Percentiles rank a stretch among this genome's conserved stretches.
phyloP scores from a whole-genome alignment of 2,797 vertebrate species.

The Sebastiscus albofasciatus region DNA sequence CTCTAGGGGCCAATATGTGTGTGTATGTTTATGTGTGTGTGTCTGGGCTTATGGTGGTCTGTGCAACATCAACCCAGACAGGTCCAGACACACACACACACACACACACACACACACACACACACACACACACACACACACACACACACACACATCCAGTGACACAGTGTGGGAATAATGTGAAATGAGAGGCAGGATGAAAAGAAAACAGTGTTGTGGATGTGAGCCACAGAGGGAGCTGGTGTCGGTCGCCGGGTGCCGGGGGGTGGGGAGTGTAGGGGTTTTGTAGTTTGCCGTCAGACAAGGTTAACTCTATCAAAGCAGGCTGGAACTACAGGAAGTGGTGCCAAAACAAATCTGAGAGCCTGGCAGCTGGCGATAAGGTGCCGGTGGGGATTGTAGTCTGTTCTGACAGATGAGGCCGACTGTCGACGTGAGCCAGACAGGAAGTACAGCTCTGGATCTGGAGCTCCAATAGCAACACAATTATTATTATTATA shows the following conservation, averaged over 20 bases:
- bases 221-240: constrained; percentile 14
- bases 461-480: background rate
- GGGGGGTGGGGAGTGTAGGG: background rate
- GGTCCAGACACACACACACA: background rate
- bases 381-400: constrained; percentile 29
- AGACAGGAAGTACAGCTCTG: background rate
- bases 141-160: background rate
- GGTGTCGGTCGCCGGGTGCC: constrained; percentile 1
- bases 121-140: background rate
- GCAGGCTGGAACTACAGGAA: constrained; percentile 25
- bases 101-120: too few species aligned
- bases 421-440: background rate
- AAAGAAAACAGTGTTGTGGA: constrained; percentile 21
- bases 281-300: constrained; percentile 26
- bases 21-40: constrained; percentile 15
- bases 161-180: constrained; percentile 21
- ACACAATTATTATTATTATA: background rate
- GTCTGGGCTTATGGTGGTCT: constrained; percentile 32
- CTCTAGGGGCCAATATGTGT: background rate
- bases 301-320: constrained; percentile 27
- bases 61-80: constrained; percentile 33
- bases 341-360: constrained; percentile 28
- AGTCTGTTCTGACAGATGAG: constrained; percentile 28
- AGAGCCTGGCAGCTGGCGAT: constrained; percentile 40
- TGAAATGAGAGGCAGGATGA: background rate